A percentile compares a stretch with the other conserved stretches of the same genome.
phyloP scores from a whole-genome alignment of 2,888 invertebrate genomes.

The Muscina levida region DNA sequence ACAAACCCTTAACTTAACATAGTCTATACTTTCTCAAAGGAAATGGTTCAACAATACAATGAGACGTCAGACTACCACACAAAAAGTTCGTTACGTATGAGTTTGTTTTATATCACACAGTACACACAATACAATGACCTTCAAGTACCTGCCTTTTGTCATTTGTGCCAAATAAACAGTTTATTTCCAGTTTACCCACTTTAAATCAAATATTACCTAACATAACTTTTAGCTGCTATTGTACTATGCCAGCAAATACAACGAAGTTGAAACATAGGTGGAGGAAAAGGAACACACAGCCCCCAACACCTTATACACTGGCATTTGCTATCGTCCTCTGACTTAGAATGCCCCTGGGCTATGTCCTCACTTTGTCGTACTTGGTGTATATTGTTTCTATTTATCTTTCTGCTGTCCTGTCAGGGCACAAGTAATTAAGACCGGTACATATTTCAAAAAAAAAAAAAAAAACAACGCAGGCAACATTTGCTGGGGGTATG shows the following conservation, averaged over 20 bases:
- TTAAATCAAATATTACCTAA: slow-evolving; percentile 5
- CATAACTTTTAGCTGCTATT: slow-evolving; percentile 17
- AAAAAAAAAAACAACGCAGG: background rate
- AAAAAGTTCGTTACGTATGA: too few species aligned
- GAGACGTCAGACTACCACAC: too few species aligned
- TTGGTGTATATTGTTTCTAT: slow-evolving; percentile 12
- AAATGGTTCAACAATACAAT: too few species aligned
- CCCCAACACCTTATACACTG: background rate
- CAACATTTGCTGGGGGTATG: background rate
- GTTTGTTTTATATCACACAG: too few species aligned
- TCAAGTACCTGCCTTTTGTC: too few species aligned
- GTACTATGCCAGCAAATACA: background rate
- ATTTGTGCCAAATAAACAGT: too few species aligned
- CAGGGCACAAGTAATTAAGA: slow-evolving; percentile 42
- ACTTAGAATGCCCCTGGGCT: slow-evolving; percentile 35
- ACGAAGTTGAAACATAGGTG: too few species aligned
- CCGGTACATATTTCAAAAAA: slow-evolving; percentile 32
- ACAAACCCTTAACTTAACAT: too few species aligned
- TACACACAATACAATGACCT: too few species aligned
- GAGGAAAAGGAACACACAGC: background rate
- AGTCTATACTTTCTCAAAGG: too few species aligned
- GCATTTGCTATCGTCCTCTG: slow-evolving; percentile 9
- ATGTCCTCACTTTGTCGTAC: slow-evolving; percentile 27
- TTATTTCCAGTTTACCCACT: too few species aligned
- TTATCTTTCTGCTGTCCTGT: slow-evolving; percentile 15